Evolutionary conservation across 1,140 invertebrate species (phyloP), one percentile per base, ranked within the genome.

Genomic region (Calliopsis andreniformis): DNA sequence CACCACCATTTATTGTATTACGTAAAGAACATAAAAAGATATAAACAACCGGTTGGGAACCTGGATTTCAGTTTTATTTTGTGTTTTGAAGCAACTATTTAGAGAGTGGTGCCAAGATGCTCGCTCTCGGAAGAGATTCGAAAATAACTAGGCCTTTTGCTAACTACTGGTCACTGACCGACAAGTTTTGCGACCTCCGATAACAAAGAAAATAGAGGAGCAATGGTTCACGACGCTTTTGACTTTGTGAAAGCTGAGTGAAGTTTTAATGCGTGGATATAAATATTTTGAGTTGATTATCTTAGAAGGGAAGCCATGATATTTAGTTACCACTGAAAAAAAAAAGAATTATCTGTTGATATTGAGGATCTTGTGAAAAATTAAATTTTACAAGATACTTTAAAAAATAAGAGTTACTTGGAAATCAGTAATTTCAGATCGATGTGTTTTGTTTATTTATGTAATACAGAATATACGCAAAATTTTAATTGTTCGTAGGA

Each of bases 81-180:
- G 59, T 73, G 66, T 83, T 80, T 83, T 72, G 45, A 71, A 56
- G 56, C 35, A 16, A 83, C 77, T 80, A 84, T 84, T 80, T 84
- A 72, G 82, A 83, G 78, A 77, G 53, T 59, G 43, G 39, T 77
- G 82, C 78, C 77, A 80, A 84, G 82, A 77, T 68, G 25, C 59
- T 59, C 75, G 23, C 64, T 70, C 66, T 76, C 55, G 55, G 78
- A 79, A 68, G 61, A 68, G 43, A 28, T 77, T 83, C 82, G 62
- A 84, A 84, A 84, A 84, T 84, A 84, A 42, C 69, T 69, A 43
- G 53, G 49, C 62, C 70, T 76, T 67, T 76, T 45, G 62, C 49
- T 51, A 42, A 20, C 62, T 66, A 66, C 71, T 84, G 82, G 82
- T 84, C 82, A 84, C 39, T 84, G 78, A 83, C 82, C 82, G 82